A percentile compares a stretch with the other conserved stretches of the same genome.
These are phyloP conservation scores for Hemistola chrysoprasaria DNA, from an alignment of 2,888 invertebrate genomes.

Conservation along the genomic window DNA sequence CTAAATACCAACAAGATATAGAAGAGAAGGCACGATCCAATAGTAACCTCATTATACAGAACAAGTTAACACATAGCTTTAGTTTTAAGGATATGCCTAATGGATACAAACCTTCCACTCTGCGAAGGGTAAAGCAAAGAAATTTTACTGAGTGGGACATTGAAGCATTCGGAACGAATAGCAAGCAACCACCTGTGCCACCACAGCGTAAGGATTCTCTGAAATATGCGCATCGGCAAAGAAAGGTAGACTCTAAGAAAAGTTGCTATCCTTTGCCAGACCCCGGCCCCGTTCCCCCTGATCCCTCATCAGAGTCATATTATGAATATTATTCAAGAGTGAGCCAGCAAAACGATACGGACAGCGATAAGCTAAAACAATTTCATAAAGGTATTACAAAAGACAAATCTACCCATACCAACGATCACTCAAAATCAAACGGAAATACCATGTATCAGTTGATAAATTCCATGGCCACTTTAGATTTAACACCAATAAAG, in stretches of 20 bases:
- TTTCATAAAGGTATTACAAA: conserved; percentile 61
- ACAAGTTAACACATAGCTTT: conserved; percentile 78
- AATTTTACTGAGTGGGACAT: conserved; percentile 83
- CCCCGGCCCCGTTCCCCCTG: conserved; percentile 70
- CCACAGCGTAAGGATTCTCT: conserved; percentile 76
- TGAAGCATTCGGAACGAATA: conserved; percentile 61
- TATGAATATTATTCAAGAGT: conserved; percentile 79
- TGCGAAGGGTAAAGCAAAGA: conserved; percentile 78
- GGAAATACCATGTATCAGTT: conserved; percentile 68
- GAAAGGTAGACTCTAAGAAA: conserved; percentile 72
- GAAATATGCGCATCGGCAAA: conserved; percentile 77
- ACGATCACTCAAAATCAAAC: conserved; percentile 39
- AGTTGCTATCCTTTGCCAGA: conserved; percentile 69
- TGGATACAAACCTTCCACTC: conserved; percentile 83
- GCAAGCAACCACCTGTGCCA: conserved; percentile 64
- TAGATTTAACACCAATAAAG: conserved; percentile 68
- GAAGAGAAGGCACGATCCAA: conserved; percentile 78
- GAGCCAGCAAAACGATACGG: conserved; percentile 75
- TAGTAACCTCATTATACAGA: conserved; percentile 76
- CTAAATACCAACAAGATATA: conserved; percentile 84
- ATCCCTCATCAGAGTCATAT: conserved; percentile 75
- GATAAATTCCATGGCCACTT: conserved; percentile 74
- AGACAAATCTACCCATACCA: conserved; percentile 40
- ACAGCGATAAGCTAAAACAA: conserved; percentile 72
- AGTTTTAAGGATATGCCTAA: conserved; percentile 84